phyloP scores from a whole-genome alignment of 2,113 vertebrate genomes.

The Suncus etruscus region DNA sequence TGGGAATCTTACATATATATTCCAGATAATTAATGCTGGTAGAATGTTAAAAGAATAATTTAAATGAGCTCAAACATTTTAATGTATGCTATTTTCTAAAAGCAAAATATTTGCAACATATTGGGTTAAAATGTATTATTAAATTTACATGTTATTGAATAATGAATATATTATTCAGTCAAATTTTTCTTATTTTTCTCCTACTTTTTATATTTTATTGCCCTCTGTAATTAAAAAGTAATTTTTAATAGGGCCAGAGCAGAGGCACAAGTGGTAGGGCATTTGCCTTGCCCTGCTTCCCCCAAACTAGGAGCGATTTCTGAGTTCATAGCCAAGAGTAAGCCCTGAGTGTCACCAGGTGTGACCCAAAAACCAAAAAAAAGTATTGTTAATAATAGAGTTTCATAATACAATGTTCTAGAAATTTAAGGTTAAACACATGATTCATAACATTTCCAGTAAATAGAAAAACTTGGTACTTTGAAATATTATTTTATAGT shows the following conservation, averaged over 20 bases:
- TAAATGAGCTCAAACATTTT: neutral
- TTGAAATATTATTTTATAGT: neutral
- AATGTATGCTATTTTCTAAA: neutral
- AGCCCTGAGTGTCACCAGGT: too few relatives aligned
- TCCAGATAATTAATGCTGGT: neutral
- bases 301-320: too few relatives aligned
- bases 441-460: neutral
- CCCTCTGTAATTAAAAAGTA: too few relatives aligned
- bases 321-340: too few relatives aligned
- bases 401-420: too few relatives aligned
- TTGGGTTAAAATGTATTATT: neutral
- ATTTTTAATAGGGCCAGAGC: too few relatives aligned
- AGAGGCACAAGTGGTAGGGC: too few relatives aligned
- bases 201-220: neutral
- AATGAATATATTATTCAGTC: too few relatives aligned
- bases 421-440: neutral
- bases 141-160: neutral
- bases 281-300: too few relatives aligned
- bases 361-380: too few relatives aligned
- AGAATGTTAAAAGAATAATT: neutral
- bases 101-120: neutral
- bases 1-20: neutral
- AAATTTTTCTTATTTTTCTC: neutral
- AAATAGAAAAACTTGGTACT: neutral
- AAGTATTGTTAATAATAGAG: too few relatives aligned